Conservation (phyloP, 1,140 invertebrate species). For the Calycopis cecrops region DNA sequence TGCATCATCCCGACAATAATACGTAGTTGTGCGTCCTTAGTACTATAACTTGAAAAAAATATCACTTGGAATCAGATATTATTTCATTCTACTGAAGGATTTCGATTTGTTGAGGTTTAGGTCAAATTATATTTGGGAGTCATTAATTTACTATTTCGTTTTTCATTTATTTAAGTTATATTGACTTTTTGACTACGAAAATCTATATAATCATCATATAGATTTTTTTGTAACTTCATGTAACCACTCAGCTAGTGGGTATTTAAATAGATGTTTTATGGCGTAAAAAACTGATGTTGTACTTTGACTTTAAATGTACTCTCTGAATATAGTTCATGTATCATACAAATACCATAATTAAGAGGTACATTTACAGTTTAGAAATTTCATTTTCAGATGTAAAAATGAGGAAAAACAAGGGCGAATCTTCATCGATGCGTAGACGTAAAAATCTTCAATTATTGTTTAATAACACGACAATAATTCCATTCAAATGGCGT, state of each 20-base stretch:
- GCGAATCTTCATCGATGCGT: slow-evolving; percentile 55
- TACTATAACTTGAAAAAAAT: no score
- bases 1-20: slow-evolving; percentile 38
- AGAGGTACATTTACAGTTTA: slow-evolving; percentile 67
- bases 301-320: slow-evolving; percentile 65
- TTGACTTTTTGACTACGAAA: no score
- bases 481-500: slow-evolving; percentile 67
- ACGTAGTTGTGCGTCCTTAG: no score
- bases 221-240: no score
- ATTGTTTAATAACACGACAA: slow-evolving; percentile 59
- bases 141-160: no score
- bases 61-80: no score
- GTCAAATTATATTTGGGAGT: no score
- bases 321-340: slow-evolving; percentile 27
- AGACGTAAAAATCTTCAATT: slow-evolving; percentile 54
- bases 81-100: no score
- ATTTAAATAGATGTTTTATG: background rate
- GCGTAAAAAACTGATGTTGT: background rate
- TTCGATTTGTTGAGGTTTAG: no score
- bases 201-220: no score
- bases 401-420: slow-evolving; percentile 48
- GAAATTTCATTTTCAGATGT: slow-evolving; percentile 54
- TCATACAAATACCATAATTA: slow-evolving; percentile 22
- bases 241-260: no score
- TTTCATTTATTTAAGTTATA: background rate